These are phyloP conservation scores for Alectura lathami DNA, from an alignment of 2,113 vertebrate genomes.

Conservation along the genomic window DNA sequence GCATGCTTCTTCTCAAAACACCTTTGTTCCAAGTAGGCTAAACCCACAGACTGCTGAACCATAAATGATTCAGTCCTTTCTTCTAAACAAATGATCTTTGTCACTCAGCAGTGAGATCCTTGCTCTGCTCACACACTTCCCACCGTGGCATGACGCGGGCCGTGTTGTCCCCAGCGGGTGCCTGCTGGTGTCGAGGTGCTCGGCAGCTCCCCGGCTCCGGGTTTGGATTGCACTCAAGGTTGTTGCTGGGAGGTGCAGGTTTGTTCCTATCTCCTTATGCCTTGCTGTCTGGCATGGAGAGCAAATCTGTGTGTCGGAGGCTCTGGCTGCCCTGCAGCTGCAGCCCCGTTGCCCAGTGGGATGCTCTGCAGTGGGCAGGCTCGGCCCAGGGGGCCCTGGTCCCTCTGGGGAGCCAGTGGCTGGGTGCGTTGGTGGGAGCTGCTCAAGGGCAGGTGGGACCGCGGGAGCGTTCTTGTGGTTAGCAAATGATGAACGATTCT, in stretches of 20 bases:
- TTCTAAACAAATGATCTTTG: slow-evolving; percentile 60
- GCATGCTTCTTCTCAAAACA: slow-evolving; percentile 38
- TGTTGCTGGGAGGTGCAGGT: neutral
- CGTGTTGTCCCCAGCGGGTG: neutral
- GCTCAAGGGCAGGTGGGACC: neutral
- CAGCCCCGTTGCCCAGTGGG: no score
- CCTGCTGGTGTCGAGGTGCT: neutral
- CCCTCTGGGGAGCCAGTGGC: no score
- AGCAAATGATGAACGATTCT: neutral
- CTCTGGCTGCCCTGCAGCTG: neutral
- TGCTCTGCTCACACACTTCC: neutral
- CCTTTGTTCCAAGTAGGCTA: slow-evolving; percentile 50
- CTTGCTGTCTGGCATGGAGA: neutral
- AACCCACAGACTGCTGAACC: slow-evolving; percentile 36
- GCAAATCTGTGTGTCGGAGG: accelerated
- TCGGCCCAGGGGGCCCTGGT: no score
- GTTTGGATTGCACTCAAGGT: neutral
- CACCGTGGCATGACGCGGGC: neutral
- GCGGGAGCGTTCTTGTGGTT: neutral
- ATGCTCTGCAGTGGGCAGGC: no score
- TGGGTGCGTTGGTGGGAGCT: no score
- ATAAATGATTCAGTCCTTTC: slow-evolving; percentile 23
- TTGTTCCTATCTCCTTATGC: neutral
- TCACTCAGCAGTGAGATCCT: slow-evolving; percentile 12
- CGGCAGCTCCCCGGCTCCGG: accelerated